Evolutionary conservation across 2,113 vertebrate genomes (phyloP).

Genomic region (Ageneiosus marmoratus): DNA sequence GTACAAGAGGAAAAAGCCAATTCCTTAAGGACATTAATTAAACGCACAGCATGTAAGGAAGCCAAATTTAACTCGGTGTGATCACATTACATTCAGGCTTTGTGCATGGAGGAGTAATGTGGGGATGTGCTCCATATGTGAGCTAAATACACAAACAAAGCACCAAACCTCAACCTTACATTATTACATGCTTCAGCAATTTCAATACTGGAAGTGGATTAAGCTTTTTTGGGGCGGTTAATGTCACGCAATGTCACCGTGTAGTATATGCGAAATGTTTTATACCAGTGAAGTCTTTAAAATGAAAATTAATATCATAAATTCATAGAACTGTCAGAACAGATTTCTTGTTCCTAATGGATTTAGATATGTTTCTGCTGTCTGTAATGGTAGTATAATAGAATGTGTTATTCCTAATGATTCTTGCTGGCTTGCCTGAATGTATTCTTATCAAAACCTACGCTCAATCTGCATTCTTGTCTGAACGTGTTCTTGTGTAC

Average conservation of each 20-base stretch:
- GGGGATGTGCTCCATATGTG: background rate
- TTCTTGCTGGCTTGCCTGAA: background rate
- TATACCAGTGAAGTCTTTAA: no score
- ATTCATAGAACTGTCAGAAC: background rate
- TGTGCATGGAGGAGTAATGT: background rate
- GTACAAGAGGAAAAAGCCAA: background rate
- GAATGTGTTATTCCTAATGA: background rate
- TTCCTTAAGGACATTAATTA: slow-evolving; percentile 24
- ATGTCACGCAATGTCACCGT: background rate
- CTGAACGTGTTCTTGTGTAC: no score
- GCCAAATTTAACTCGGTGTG: slow-evolving; percentile 5
- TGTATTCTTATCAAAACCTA: background rate
- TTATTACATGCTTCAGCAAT: slow-evolving; percentile 17
- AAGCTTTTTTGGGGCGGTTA: background rate
- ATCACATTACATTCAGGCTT: background rate
- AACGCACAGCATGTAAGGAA: background rate
- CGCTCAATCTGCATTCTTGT: no score
- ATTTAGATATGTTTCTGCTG: background rate
- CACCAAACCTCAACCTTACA: background rate
- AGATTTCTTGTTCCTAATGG: background rate
- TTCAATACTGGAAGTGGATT: background rate
- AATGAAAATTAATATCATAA: background rate
- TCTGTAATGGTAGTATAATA: background rate
- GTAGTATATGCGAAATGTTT: no score
- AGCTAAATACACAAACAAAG: background rate